Evolutionary conservation across 2,797 vertebrate genomes (phyloP), one percentile per base, ranked within the genome.

Genomic region (Telmatherina bonti): DNA sequence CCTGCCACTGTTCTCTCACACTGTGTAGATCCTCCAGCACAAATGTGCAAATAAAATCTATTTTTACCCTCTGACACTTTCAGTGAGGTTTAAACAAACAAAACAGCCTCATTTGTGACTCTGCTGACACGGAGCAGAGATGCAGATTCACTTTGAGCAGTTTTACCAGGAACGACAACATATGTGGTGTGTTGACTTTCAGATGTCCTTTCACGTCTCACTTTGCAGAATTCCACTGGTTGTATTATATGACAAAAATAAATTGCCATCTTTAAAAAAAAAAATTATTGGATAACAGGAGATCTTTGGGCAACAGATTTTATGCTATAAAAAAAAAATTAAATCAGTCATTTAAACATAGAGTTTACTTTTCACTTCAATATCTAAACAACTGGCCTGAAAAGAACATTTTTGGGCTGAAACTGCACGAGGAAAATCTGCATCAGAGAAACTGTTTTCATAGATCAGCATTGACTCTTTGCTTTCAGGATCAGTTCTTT

Each of bases 321-420:
- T 26, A n/a, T n/a, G n/a, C 22, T 41, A 49, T 30, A 51, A 0
- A 27, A 9, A 27, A 57, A 35, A 61, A 38, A 41, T 36, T 35
- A 15, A 49, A 49, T 15, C 1, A 20, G 57, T 35, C 24, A 0
- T 33, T 69, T 30, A 0, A 38, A 73, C 45, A 24, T 15, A 31
- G 29, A 7, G 38, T 5, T 52, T 41, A 73, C 35, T 2, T 2
- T 35, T 27, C 22, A 27, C 45, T 27, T 2, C 26, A 3, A 33
- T 67, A 54, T 53, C 67, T 24, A 26, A 4, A 6, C 16, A 27
- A 57, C 22, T 4, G 35, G 8, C 2, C 22, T 27, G 55, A 72
- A 75, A 83, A 72, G 84, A 20, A 55, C 47, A 87, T 86, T 90
- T 89, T 87, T 88, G 79, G 88, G 30, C 29, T 3, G 30, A 45